Conservation (phyloP, 2,888 invertebrate genomes). For the Epiblema foenella region DNA sequence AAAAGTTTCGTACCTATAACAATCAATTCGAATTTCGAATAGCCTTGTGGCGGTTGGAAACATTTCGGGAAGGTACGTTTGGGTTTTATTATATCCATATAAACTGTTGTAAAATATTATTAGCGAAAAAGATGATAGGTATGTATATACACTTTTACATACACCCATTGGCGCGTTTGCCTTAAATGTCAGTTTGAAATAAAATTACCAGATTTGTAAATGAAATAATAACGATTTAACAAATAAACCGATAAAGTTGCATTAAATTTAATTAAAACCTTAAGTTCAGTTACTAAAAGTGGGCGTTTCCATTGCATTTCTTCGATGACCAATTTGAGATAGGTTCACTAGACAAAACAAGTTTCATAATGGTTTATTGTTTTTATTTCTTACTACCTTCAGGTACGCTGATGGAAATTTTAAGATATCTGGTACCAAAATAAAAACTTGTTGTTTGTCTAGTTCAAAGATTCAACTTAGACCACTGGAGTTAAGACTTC, state of each 20-base stretch:
- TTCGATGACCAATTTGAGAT: background rate
- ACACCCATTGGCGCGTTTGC: slow-evolving; percentile 20
- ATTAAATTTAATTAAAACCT: background rate
- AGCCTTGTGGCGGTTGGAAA: background rate
- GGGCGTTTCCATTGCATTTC: slow-evolving; percentile 13
- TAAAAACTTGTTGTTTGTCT: background rate
- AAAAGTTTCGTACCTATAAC: slow-evolving; percentile 18
- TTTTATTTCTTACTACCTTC: slow-evolving; percentile 1
- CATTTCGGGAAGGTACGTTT: background rate
- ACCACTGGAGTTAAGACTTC: slow-evolving; percentile 1
- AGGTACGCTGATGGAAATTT: background rate
- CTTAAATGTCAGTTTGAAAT: background rate
- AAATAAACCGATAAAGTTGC: background rate
- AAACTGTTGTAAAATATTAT: background rate
- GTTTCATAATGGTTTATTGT: background rate
- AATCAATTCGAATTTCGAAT: slow-evolving; percentile 9
- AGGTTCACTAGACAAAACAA: background rate
- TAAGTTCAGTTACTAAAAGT: background rate
- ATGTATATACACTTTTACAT: background rate
- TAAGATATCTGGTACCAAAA: background rate
- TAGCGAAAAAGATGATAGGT: background rate
- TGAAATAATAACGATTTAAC: background rate
- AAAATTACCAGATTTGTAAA: background rate
- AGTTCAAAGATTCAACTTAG: background rate
- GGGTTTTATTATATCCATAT: background rate